phyloP scores from a whole-genome alignment of 2,888 invertebrate species.

The Oegoconia quadripuncta region DNA sequence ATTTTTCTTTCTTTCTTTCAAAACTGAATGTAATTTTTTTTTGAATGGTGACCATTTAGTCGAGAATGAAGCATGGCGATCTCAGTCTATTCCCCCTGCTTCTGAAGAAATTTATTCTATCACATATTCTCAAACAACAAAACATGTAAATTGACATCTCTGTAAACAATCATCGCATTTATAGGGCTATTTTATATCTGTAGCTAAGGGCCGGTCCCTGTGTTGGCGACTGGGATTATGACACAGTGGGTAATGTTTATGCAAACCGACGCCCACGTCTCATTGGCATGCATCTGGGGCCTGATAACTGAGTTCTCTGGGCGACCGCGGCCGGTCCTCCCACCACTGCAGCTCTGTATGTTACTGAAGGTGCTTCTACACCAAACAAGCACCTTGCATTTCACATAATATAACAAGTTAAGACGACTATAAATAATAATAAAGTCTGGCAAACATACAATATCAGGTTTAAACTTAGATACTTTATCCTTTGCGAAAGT shows the following conservation, averaged over 20 bases:
- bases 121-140: too few species aligned
- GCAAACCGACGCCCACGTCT: slow-evolving; percentile 59
- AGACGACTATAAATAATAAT: too few species aligned
- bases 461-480: too few species aligned
- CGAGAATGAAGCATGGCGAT: too few species aligned
- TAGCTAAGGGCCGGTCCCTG: slow-evolving; percentile 14
- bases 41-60: background rate
- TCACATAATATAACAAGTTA: slow-evolving; percentile 12
- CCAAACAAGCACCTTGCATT: slow-evolving; percentile 13
- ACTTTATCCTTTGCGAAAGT: too few species aligned
- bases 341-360: slow-evolving; percentile 34
- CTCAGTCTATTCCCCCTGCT: too few species aligned
- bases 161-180: background rate
- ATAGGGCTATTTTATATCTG: slow-evolving; percentile 15
- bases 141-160: too few species aligned
- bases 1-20: too few species aligned
- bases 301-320: slow-evolving; percentile 48
- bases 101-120: too few species aligned
- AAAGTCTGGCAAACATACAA: too few species aligned
- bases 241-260: slow-evolving; percentile 55
- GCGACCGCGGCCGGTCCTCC: slow-evolving; percentile 51
- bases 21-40: too few species aligned
- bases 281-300: slow-evolving; percentile 61
- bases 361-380: slow-evolving; percentile 8
- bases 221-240: slow-evolving; percentile 41